Conservation (phyloP, 1,140 invertebrate genomes). For the Mamestra configurata region DNA sequence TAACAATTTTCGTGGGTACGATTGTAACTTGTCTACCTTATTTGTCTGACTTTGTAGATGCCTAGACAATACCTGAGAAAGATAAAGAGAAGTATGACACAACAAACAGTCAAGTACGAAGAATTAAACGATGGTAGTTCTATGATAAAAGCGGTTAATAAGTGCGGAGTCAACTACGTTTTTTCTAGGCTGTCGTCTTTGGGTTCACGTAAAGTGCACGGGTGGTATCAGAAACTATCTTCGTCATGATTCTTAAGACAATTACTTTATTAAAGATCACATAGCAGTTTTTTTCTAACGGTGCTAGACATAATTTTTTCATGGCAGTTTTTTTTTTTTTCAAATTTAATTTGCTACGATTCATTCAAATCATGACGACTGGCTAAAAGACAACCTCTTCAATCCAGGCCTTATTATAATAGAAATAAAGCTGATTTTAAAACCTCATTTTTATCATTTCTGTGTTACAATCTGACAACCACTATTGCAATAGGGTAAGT, state of each 20-base stretch:
- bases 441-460: no score
- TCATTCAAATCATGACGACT: no score
- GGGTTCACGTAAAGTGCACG: conserved; percentile 25
- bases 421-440: no score
- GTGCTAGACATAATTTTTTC: conserved; percentile 1
- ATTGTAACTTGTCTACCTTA: conserved; percentile 1
- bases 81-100: neutral
- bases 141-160: conserved; percentile 3
- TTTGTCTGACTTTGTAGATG: conserved; percentile 38
- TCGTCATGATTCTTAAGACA: neutral
- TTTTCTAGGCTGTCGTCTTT: conserved; percentile 15
- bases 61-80: conserved; percentile 32
- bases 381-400: no score
- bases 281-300: no score
- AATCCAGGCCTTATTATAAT: no score
- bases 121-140: conserved; percentile 11
- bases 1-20: neutral
- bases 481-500: neutral
- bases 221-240: conserved; percentile 12
- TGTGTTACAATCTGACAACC: no score
- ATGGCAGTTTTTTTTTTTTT: neutral
- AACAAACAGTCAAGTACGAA: conserved; percentile 15
- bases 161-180: conserved; percentile 16
- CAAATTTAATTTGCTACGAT: no score
- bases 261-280: neutral